phyloP scores from a whole-genome alignment of 2,113 vertebrate species.

The Pungitius pungitius region DNA sequence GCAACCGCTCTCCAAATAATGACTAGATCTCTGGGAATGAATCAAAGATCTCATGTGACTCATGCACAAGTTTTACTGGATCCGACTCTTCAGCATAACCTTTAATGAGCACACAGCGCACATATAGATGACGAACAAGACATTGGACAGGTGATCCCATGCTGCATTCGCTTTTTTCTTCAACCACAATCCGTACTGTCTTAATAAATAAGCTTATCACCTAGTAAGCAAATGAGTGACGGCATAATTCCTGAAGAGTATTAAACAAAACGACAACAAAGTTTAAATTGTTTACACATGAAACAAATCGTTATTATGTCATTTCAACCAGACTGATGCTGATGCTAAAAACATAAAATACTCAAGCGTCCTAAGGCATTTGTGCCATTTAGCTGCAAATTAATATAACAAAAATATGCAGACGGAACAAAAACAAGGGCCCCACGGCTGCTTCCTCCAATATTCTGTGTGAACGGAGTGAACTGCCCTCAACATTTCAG shows the following conservation, averaged over 20 bases:
- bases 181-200: not conserved
- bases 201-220: not conserved
- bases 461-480: slow-evolving; percentile 16
- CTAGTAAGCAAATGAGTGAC: slow-evolving; percentile 2
- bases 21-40: slow-evolving; percentile 13
- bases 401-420: not conserved
- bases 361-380: not conserved
- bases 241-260: slow-evolving; percentile 6
- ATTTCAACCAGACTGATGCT: not conserved
- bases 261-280: not conserved
- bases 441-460: not conserved
- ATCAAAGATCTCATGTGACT: slow-evolving; percentile 44
- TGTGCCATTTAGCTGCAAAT: not conserved
- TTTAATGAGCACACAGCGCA: slow-evolving; percentile 31
- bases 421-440: slow-evolving; percentile 6
- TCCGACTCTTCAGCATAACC: slow-evolving; percentile 39
- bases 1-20: slow-evolving; percentile 38
- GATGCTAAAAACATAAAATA: not conserved
- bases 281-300: not conserved
- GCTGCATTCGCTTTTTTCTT: slow-evolving; percentile 16
- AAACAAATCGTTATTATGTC: not conserved
- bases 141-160: slow-evolving; percentile 9
- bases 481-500: slow-evolving; percentile 33
- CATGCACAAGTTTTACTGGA: slow-evolving; percentile 32
- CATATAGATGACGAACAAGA: slow-evolving; percentile 5